phyloP scores from a whole-genome alignment of 2,797 vertebrate genomes.

The Spinibarbus caldwelli region DNA sequence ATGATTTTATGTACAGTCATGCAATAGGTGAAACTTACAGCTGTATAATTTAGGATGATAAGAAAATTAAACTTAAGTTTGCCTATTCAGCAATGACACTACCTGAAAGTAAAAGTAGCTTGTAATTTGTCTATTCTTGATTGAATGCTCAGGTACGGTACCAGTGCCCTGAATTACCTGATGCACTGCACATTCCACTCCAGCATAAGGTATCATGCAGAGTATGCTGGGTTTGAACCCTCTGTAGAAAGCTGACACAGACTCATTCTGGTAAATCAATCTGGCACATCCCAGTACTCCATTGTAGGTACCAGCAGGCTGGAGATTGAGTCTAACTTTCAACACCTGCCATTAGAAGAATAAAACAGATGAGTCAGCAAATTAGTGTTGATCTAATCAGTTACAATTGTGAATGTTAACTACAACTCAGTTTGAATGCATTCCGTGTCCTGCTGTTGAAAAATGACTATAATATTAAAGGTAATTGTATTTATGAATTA shows the following conservation, averaged over 20 bases:
- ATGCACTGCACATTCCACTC: conserved; percentile 80
- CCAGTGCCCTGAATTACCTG: conserved; percentile 66
- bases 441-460: too few species aligned
- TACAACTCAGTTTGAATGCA: not conserved
- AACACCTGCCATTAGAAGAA: conserved; percentile 68
- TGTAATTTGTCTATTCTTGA: not conserved
- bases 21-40: not conserved
- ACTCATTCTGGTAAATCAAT: conserved; percentile 74
- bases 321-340: conserved; percentile 80
- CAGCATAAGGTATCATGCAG: conserved; percentile 82
- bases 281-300: conserved; percentile 71
- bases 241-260: conserved; percentile 76
- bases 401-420: not conserved
- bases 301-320: conserved; percentile 66
- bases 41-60: not conserved
- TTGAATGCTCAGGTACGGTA: not conserved
- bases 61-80: not conserved
- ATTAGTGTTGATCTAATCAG: not conserved
- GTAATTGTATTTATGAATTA: too few species aligned
- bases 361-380: not conserved
- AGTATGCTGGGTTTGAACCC: conserved; percentile 80
- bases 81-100: not conserved
- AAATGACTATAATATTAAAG: too few species aligned
- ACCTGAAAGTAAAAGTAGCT: not conserved
- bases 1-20: not conserved